These are phyloP conservation scores for Syritta pipiens DNA, from an alignment of 2,888 invertebrate genomes.

Conservation along the genomic window DNA sequence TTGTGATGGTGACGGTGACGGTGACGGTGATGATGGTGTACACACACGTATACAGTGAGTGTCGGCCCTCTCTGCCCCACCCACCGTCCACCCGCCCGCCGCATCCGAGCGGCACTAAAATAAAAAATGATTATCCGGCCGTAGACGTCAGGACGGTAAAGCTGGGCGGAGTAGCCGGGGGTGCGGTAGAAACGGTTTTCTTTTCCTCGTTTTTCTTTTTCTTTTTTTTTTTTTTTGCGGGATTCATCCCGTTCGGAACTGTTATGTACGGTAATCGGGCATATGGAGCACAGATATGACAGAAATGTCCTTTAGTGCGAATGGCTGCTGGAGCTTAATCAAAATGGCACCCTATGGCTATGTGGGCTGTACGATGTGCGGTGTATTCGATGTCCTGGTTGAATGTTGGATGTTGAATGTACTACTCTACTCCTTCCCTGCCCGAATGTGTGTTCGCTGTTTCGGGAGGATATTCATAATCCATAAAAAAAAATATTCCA, in stretches of 20 bases:
- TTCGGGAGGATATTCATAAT: constrained; percentile 65
- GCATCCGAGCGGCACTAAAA: constrained; percentile 76
- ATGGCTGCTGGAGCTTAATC: constrained; percentile 69
- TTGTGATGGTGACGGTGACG: too few relatives aligned
- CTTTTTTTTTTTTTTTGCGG: constrained; percentile 67
- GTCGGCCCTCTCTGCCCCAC: neutral
- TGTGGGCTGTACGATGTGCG: constrained; percentile 64
- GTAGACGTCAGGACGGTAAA: constrained; percentile 56
- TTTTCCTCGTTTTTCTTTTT: constrained; percentile 37
- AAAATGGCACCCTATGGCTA: constrained; percentile 69
- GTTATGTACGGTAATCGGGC: constrained; percentile 77
- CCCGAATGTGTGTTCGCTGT: constrained; percentile 32
- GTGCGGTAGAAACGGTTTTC: constrained; percentile 46
- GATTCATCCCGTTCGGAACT: constrained; percentile 73
- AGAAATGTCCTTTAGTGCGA: constrained; percentile 73
- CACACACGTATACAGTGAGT: constrained; percentile 4
- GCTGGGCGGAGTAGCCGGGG: constrained; percentile 33
- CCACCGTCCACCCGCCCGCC: constrained; percentile 71
- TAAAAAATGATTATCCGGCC: constrained; percentile 79
- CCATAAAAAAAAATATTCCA: too few relatives aligned
- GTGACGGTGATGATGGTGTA: too few relatives aligned
- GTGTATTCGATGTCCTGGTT: constrained; percentile 68
- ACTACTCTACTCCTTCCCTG: constrained; percentile 29
- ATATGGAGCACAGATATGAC: constrained; percentile 79
- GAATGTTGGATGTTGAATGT: too few relatives aligned